Evolutionary conservation across 2,113 vertebrate genomes (phyloP).

Genomic region (Perccottus glenii): DNA sequence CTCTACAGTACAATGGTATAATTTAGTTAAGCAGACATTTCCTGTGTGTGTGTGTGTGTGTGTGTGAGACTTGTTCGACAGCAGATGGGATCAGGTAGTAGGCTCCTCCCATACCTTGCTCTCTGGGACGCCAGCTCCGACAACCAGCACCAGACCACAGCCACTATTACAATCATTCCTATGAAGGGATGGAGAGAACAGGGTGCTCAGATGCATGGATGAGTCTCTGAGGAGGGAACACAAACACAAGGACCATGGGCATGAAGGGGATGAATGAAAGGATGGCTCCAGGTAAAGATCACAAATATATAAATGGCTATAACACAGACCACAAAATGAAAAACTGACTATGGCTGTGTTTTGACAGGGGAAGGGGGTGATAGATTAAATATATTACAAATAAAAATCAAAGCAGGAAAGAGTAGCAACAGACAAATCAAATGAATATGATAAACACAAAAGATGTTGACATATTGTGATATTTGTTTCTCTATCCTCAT

Average conservation of each 20-base stretch:
- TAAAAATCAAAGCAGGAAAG: slow-evolving; percentile 46
- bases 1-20: background rate
- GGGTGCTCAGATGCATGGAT: slow-evolving; percentile 82
- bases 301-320: slow-evolving; percentile 1
- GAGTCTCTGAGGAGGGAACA: slow-evolving; percentile 80
- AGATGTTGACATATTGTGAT: slow-evolving; percentile 23
- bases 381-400: slow-evolving; percentile 31
- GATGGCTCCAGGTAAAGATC: slow-evolving; percentile 53
- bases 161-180: slow-evolving; percentile 93
- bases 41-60: background rate
- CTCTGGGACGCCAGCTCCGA: slow-evolving; percentile 87
- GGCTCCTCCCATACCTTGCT: slow-evolving; percentile 83
- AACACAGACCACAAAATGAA: slow-evolving; percentile 41
- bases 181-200: slow-evolving; percentile 86
- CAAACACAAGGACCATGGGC: slow-evolving; percentile 66
- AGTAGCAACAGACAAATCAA: slow-evolving; percentile 45
- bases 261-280: slow-evolving; percentile 65
- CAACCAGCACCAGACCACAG: slow-evolving; percentile 93
- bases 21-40: slow-evolving; percentile 26
- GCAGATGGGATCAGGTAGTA: slow-evolving; percentile 48
- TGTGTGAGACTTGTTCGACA: slow-evolving; percentile 28
- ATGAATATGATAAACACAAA: slow-evolving; percentile 41
- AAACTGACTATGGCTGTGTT: slow-evolving; percentile 34
- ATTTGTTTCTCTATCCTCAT: slow-evolving; percentile 59
- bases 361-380: slow-evolving; percentile 6